Conservation (phyloP, 2,888 invertebrate species). For the Drosophila hawaiiensis region DNA sequence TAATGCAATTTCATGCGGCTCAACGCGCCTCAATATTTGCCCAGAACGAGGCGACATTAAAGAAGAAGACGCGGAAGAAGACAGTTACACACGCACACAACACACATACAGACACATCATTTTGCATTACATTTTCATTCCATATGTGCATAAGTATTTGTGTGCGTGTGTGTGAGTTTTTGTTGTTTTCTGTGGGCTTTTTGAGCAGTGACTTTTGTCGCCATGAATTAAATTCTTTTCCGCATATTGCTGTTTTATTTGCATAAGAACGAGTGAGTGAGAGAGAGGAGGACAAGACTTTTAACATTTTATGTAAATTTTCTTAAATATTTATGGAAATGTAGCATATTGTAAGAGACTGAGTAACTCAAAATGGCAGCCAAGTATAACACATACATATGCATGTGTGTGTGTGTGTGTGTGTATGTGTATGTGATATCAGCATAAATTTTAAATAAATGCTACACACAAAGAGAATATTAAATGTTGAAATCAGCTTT, state of each 20-base stretch:
- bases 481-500: slow-evolving; percentile 57
- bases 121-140: slow-evolving; percentile 69
- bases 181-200: slow-evolving; percentile 72
- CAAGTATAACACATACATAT: slow-evolving; percentile 55
- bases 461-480: slow-evolving; percentile 75
- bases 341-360: slow-evolving; percentile 79
- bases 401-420: slow-evolving; percentile 27
- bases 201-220: slow-evolving; percentile 75
- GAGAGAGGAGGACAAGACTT: slow-evolving; percentile 32
- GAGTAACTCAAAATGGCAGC: slow-evolving; percentile 76
- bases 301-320: slow-evolving; percentile 79
- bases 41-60: slow-evolving; percentile 31
- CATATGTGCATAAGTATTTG: slow-evolving; percentile 24
- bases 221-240: slow-evolving; percentile 76
- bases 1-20: slow-evolving; percentile 80
- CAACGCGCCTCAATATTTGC: slow-evolving; percentile 72
- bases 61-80: background rate
- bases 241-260: slow-evolving; percentile 27
- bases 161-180: slow-evolving; percentile 7
- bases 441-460: slow-evolving; percentile 80
- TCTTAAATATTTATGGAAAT: slow-evolving; percentile 82
- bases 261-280: slow-evolving; percentile 4
- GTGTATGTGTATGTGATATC: slow-evolving; percentile 62
- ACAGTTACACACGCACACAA: background rate
- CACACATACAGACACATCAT: slow-evolving; percentile 56